These are phyloP conservation scores for Protosalanx chinensis DNA, from an alignment of 2,797 vertebrate species.

Conservation along the genomic window DNA sequence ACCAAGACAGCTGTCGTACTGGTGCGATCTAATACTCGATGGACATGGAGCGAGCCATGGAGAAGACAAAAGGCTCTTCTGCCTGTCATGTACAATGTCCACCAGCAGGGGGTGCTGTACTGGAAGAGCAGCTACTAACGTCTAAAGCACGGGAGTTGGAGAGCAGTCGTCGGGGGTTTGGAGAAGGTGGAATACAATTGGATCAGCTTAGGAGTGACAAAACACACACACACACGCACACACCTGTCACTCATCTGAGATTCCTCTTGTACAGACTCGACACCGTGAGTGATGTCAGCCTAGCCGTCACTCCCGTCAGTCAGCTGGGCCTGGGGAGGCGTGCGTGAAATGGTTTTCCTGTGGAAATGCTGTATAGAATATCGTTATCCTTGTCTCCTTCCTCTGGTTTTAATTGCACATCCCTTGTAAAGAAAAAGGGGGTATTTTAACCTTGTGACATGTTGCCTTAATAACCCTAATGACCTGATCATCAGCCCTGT, in stretches of 20 bases:
- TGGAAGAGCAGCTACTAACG: conserved; percentile 2
- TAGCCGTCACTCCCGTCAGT: neutral
- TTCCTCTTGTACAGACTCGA: conserved; percentile 16
- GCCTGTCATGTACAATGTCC: conserved; percentile 34
- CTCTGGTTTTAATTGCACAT: conserved; percentile 1
- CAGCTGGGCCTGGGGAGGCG: neutral
- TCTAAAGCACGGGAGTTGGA: conserved; percentile 10
- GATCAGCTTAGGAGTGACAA: conserved; percentile 12
- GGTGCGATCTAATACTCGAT: neutral
- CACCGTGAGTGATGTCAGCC: conserved; percentile 5
- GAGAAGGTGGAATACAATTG: neutral
- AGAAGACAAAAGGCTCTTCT: conserved; percentile 26
- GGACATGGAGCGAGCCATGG: neutral
- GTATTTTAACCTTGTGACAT: conserved; percentile 36
- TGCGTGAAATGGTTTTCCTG: neutral
- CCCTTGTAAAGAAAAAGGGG: conserved; percentile 14
- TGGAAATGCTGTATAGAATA: conserved; percentile 11
- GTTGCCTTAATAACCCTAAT: conserved; percentile 69
- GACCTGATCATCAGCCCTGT: conserved; percentile 49
- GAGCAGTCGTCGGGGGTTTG: conserved; percentile 8
- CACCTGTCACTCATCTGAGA: neutral
- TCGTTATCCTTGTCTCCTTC: conserved; percentile 36
- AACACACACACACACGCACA: conserved; percentile 9
- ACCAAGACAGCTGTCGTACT: conserved; percentile 14
- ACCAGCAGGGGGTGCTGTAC: conserved; percentile 46